Evolutionary conservation across 30 jellyfish, hydroid and myxozoan genomes (phyloP), one percentile per base, ranked within the genome.

Genomic region (Hydractinia echinata): DNA sequence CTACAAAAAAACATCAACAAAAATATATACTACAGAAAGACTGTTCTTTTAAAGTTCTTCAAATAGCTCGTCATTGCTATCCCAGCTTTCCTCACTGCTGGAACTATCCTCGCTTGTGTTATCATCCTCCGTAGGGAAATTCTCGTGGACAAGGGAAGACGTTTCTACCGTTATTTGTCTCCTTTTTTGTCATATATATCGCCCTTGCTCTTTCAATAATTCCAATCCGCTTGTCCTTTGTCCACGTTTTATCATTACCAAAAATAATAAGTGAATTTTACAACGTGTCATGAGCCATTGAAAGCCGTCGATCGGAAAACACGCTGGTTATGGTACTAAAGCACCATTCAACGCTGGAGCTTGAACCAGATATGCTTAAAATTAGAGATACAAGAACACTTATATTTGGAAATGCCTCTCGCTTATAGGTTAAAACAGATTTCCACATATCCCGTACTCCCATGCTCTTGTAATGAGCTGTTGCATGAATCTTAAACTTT

Each of bases 291-390:
- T 70, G 80, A 18, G 58, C 48, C 80, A 70, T 70, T 6, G 77
- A 15, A 13, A 76, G 54, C 15, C 74, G 9, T 8, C 81, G 81
- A 83, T 83, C 96, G 51, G 86, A 74, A 10, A 88, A 79, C 70
- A 82, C 10, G 61, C 79, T 73, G 14, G 88, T 88, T 74, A 83
- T 53, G 51, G 44, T 19, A 54, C 89, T 54, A 76, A 88, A 88
- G n/a, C 87, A 86, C 15, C 96, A 56, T 72, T 88, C 89, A 60
- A 83, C 86, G 30, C 30, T 62, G 73, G 73, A 62, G 30, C 30
- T 62, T 62, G 73, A 62, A 50, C 73, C 73, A 62, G 73, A 62
- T 15, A 62, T 62, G 30, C 73, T 62, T 6, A 62, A 62, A 10
- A 62, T n/a, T n/a, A n/a, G n/a, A n/a, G n/a, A n/a, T n/a, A 62